phyloP scores from a whole-genome alignment of 2,797 vertebrate species.

The Acanthis flammea region DNA sequence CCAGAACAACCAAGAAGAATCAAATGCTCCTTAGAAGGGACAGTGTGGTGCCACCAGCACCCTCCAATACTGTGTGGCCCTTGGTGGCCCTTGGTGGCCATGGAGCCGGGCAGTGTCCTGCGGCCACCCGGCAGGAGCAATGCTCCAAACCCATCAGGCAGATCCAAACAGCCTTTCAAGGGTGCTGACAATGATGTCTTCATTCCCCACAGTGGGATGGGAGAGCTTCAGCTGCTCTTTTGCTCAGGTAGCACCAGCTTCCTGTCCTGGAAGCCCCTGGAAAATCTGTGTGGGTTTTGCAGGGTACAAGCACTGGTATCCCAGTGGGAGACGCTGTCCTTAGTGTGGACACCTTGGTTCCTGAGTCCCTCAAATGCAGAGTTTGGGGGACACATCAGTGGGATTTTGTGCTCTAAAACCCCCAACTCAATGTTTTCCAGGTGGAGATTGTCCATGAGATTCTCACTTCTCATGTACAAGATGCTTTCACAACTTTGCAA shows the following conservation, averaged over 20 bases:
- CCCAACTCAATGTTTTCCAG: neutral
- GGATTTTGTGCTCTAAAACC: neutral
- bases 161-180: slow-evolving; percentile 30
- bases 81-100: accelerated
- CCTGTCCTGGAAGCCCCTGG: neutral
- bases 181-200: slow-evolving; percentile 31
- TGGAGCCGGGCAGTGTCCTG: accelerated
- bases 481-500: accelerated
- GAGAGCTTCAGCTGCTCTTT: neutral
- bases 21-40: neutral
- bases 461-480: accelerated
- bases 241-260: neutral
- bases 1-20: neutral
- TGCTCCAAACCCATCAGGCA: accelerated
- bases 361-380: neutral
- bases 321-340: neutral
- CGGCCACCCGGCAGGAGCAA: neutral
- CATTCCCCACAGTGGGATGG: neutral
- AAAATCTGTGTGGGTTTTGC: neutral
- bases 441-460: neutral
- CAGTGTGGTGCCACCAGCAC: accelerated
- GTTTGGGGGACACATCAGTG: neutral
- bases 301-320: accelerated
- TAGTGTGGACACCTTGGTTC: neutral
- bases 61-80: accelerated